These are phyloP conservation scores for Notiomystis cincta DNA, from an alignment of 2,113 vertebrate genomes.

Conservation along the genomic window DNA sequence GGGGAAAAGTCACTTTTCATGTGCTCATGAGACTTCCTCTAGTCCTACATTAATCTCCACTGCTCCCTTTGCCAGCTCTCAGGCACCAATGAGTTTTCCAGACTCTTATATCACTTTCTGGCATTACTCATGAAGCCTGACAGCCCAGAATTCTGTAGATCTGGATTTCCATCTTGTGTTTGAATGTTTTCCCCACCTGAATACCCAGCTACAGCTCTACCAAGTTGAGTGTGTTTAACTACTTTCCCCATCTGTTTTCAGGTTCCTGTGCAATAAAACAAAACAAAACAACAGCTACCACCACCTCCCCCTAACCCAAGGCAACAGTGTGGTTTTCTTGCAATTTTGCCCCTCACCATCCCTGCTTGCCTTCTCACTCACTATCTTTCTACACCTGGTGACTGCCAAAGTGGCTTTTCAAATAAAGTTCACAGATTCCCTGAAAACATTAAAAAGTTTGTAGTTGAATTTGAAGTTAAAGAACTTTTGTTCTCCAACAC, in stretches of 20 bases:
- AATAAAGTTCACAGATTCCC: neutral
- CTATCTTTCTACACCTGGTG: neutral
- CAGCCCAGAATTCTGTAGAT: neutral
- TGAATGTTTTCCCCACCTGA: neutral
- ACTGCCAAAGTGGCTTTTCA: neutral
- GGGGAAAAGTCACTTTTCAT: accelerated
- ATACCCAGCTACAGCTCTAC: neutral
- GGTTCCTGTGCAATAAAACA: neutral
- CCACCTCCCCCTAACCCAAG: neutral
- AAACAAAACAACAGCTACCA: neutral
- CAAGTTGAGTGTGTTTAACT: neutral
- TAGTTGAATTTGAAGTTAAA: neutral
- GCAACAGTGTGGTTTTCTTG: neutral
- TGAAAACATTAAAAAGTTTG: neutral
- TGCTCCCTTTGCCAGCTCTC: neutral
- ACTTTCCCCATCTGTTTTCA: neutral
- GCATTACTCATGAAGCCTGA: neutral
- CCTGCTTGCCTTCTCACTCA: neutral
- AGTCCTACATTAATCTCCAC: neutral
- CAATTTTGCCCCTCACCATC: neutral
- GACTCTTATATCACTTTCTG: neutral
- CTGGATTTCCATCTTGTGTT: neutral
- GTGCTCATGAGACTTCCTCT: neutral
- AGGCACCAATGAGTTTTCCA: neutral
- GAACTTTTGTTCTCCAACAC: neutral